These are phyloP conservation scores for Pygmarrhopalites habei DNA, from an alignment of 1,140 invertebrate genomes.

Conservation along the genomic window DNA sequence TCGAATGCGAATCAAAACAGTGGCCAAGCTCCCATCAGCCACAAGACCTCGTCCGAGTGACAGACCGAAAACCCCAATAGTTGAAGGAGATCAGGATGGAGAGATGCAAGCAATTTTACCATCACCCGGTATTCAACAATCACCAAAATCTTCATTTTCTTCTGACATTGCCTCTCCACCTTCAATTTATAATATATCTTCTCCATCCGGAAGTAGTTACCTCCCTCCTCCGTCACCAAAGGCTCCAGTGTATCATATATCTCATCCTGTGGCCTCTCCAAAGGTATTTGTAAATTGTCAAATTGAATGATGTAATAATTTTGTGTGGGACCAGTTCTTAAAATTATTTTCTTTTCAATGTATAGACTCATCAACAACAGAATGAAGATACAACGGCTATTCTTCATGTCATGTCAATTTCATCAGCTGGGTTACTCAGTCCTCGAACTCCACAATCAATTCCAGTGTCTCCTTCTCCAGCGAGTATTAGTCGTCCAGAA, in stretches of 20 bases:
- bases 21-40: slow-evolving; percentile 20
- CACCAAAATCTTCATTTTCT: too few relatives aligned
- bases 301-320: neutral
- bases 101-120: neutral
- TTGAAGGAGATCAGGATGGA: too few relatives aligned
- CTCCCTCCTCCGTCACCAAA: slow-evolving; percentile 1
- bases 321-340: too few relatives aligned
- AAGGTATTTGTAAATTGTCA: neutral
- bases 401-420: neutral
- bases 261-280: neutral
- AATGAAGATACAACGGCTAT: too few relatives aligned
- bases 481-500: neutral
- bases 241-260: neutral
- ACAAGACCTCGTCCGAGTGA: neutral
- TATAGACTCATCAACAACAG: too few relatives aligned
- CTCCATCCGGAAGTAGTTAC: too few relatives aligned
- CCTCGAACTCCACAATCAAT: neutral
- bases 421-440: neutral
- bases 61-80: slow-evolving; percentile 17
- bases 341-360: neutral
- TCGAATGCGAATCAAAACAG: slow-evolving; percentile 33
- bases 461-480: neutral
- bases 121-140: neutral
- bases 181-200: too few relatives aligned
- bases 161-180: too few relatives aligned